Percentiles rank a stretch among this genome's conserved stretches.
These are phyloP conservation scores for Phrynosoma blainvillii DNA, from an alignment of 2,113 vertebrate genomes.

Conservation along the genomic window DNA sequence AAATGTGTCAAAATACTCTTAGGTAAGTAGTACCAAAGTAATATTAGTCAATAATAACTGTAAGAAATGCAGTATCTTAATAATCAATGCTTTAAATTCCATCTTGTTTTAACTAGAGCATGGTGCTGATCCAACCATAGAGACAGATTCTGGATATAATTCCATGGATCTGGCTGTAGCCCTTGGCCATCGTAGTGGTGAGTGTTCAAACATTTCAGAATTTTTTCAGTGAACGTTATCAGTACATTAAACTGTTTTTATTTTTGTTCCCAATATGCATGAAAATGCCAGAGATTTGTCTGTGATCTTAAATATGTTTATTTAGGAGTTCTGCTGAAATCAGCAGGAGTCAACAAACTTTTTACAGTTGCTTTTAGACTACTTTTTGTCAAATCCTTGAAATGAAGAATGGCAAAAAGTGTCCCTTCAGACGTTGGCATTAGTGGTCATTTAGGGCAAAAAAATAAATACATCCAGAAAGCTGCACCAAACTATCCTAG, in stretches of 20 bases:
- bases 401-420: too few species aligned
- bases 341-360: neutral
- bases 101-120: conserved; percentile 80
- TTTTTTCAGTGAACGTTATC: conserved; percentile 10
- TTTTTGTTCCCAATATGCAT: neutral
- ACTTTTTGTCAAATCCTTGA: too few species aligned
- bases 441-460: too few species aligned
- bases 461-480: too few species aligned
- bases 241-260: neutral
- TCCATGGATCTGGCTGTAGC: conserved; percentile 98
- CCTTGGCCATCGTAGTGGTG: conserved; percentile 94
- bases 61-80: neutral
- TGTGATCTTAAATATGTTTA: neutral
- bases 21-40: conserved; percentile 76
- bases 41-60: neutral
- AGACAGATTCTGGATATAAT: conserved; percentile 97
- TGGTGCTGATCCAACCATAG: conserved; percentile 93
- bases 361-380: neutral
- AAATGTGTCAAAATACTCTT: conserved; percentile 96
- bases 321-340: neutral
- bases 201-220: conserved; percentile 42
- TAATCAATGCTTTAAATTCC: conserved; percentile 15
- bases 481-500: neutral
- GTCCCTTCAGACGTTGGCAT: too few species aligned
- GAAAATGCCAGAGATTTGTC: neutral